Evolutionary conservation across 2,888 invertebrate species (phyloP).

Genomic region (Diaphora mendica): DNA sequence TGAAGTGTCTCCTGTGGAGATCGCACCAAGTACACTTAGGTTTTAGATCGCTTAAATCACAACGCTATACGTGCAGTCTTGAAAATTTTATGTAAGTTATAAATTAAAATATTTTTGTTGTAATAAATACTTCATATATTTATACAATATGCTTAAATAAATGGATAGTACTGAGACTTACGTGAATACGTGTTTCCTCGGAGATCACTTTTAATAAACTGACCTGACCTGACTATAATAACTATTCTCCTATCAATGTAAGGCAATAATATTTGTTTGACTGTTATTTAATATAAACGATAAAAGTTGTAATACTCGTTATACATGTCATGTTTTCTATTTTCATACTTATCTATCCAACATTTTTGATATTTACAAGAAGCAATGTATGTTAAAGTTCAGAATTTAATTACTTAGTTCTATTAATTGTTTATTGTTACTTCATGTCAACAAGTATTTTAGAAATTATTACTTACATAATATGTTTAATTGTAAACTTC

Average conservation of each 20-base stretch:
- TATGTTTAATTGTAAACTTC: too few species aligned
- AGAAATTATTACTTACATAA: not conserved
- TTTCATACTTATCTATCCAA: not conserved
- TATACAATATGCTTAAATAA: too few species aligned
- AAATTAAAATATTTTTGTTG: too few species aligned
- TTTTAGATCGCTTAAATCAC: too few species aligned
- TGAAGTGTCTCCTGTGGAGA: too few species aligned
- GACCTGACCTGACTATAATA: not conserved
- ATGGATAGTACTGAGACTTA: not conserved
- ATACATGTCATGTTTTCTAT: not conserved
- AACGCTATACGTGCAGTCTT: too few species aligned
- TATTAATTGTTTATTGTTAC: not conserved
- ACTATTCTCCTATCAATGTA: not conserved
- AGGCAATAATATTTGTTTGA: not conserved
- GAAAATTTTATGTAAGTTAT: too few species aligned
- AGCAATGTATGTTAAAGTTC: not conserved
- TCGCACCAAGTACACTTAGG: too few species aligned
- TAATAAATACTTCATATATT: too few species aligned
- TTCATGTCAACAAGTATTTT: not conserved
- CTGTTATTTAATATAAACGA: not conserved
- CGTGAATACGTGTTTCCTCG: not conserved
- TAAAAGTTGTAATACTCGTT: not conserved
- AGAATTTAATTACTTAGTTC: not conserved
- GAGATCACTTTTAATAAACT: not conserved
- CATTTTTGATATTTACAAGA: not conserved